These are phyloP conservation scores for Synanthedon vespiformis DNA, from an alignment of 2,888 invertebrate species.

Conservation along the genomic window DNA sequence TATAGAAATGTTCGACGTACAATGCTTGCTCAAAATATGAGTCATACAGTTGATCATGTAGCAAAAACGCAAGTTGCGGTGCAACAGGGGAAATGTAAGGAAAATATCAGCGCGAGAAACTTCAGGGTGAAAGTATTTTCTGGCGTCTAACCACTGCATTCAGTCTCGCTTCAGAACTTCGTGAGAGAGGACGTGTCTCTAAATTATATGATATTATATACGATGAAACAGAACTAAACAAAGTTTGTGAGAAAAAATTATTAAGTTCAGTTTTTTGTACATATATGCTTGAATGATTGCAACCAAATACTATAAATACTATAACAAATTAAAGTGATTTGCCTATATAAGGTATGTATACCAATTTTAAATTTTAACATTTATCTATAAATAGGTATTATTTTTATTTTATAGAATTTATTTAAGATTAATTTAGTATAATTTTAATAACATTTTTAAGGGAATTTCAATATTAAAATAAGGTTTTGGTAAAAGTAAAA, in stretches of 20 bases:
- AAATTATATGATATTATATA: slow-evolving; percentile 9
- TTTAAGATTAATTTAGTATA: too few species aligned
- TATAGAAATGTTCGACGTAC: neutral
- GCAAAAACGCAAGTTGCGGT: neutral
- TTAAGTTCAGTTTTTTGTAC: slow-evolving; percentile 20
- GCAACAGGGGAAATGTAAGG: neutral
- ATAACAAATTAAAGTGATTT: too few species aligned
- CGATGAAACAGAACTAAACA: slow-evolving; percentile 15
- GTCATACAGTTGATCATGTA: neutral
- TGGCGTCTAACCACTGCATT: slow-evolving; percentile 13
- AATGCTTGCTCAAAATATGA: neutral
- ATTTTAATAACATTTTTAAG: too few species aligned
- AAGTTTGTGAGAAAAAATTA: slow-evolving; percentile 33
- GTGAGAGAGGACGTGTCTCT: slow-evolving; percentile 19
- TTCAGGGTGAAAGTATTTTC: slow-evolving; percentile 7
- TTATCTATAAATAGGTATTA: too few species aligned
- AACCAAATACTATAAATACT: too few species aligned
- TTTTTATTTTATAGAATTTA: too few species aligned
- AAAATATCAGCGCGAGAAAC: neutral
- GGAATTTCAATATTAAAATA: too few species aligned
- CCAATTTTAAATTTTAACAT: too few species aligned
- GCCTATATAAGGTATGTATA: too few species aligned
- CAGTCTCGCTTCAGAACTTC: slow-evolving; percentile 25
- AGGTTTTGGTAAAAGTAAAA: too few species aligned
- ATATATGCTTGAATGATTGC: too few species aligned